Conservation (phyloP, 2,888 invertebrate species). For the Aphidius colemani region DNA sequence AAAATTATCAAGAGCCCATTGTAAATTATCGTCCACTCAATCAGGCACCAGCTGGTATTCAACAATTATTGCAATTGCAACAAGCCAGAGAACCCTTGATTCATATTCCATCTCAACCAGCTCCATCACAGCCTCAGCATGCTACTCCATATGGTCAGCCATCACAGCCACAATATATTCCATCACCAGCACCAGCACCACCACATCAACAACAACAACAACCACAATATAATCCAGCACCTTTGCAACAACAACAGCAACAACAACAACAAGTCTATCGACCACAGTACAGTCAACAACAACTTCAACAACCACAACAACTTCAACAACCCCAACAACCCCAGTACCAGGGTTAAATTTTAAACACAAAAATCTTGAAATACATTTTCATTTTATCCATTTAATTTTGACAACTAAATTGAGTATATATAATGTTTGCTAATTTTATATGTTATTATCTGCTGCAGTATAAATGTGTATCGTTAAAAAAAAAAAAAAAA, state of each 20-base stretch:
- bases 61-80: constrained; percentile 50
- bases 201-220: constrained; percentile 23
- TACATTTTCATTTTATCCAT: background rate
- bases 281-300: too few species aligned
- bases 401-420: too few species aligned
- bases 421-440: too few species aligned
- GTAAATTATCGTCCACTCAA: constrained; percentile 45
- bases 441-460: too few species aligned
- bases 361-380: background rate
- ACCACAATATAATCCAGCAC: constrained; percentile 22
- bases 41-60: constrained; percentile 49
- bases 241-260: constrained; percentile 30
- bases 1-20: constrained; percentile 32
- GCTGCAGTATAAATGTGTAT: too few species aligned
- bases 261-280: too few species aligned
- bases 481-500: constrained; percentile 4
- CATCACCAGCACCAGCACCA: constrained; percentile 24
- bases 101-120: constrained; percentile 45
- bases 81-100: constrained; percentile 50
- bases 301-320: too few species aligned
- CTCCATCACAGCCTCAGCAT: constrained; percentile 43
- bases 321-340: too few species aligned
- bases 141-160: constrained; percentile 14
- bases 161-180: constrained; percentile 27
- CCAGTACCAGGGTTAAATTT: too few species aligned